These are phyloP conservation scores for Acridotheres tristis DNA, from an alignment of 2,797 vertebrate genomes.

Conservation along the genomic window DNA sequence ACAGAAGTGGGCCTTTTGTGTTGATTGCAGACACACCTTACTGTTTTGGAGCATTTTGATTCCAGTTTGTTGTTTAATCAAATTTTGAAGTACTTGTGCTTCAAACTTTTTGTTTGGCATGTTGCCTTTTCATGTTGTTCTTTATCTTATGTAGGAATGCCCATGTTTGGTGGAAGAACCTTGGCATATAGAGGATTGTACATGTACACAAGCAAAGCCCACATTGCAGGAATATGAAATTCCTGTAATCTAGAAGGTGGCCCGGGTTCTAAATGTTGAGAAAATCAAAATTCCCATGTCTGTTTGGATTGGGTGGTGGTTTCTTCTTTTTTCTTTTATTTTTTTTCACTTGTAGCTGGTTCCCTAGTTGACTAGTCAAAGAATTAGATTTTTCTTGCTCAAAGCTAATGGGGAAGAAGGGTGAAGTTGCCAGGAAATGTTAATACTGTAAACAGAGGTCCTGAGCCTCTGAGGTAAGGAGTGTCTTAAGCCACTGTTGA, in stretches of 20 bases:
- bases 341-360: background rate
- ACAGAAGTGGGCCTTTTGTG: background rate
- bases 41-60: background rate
- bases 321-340: background rate
- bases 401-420: background rate
- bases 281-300: background rate
- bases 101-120: background rate
- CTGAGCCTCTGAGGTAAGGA: background rate
- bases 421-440: background rate
- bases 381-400: background rate
- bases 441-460: background rate
- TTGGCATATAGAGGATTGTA: fast-evolving
- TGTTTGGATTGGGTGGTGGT: background rate
- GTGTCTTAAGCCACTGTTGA: background rate
- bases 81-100: background rate
- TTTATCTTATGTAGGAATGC: background rate
- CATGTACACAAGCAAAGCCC: background rate
- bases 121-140: background rate
- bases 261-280: background rate
- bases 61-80: background rate
- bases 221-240: background rate
- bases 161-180: fast-evolving
- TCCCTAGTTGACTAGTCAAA: background rate
- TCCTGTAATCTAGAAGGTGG: background rate
- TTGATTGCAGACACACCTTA: background rate